These are phyloP conservation scores for Arctia plantaginis DNA, from an alignment of 2,888 invertebrate genomes.

Conservation along the genomic window DNA sequence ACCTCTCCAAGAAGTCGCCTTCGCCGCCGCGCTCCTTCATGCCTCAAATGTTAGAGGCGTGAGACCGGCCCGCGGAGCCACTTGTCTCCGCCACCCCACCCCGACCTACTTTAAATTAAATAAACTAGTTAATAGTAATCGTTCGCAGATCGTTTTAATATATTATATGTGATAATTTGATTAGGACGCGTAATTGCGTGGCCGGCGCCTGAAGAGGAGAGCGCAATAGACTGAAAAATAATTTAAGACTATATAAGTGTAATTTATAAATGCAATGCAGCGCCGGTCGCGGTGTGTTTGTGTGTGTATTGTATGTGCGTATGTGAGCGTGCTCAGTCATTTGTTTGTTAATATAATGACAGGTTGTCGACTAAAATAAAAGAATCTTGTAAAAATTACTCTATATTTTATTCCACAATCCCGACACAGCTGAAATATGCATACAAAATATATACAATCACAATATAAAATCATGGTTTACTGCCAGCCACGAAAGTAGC, in stretches of 20 bases:
- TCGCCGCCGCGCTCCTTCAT: conserved; percentile 87
- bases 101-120: conserved; percentile 86
- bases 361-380: conserved; percentile 91
- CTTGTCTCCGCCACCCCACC: conserved; percentile 83
- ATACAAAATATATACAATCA: background rate
- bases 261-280: conserved; percentile 88
- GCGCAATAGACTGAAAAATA: conserved; percentile 88
- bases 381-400: conserved; percentile 83
- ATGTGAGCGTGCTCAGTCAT: conserved; percentile 88
- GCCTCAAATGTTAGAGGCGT: conserved; percentile 89
- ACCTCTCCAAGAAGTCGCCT: conserved; percentile 94
- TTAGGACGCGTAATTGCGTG: conserved; percentile 85
- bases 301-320: conserved; percentile 87
- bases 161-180: conserved; percentile 90
- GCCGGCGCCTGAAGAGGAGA: conserved; percentile 86
- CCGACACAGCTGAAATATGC: conserved; percentile 1
- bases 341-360: conserved; percentile 90
- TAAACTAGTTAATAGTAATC: conserved; percentile 82
- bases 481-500: background rate
- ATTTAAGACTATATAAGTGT: conserved; percentile 88
- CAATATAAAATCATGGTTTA: background rate
- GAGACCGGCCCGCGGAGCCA: conserved; percentile 85
- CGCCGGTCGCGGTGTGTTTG: conserved; percentile 88
- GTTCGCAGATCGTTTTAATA: conserved; percentile 88
- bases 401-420: conserved; percentile 65